Evolutionary conservation across 2,888 invertebrate genomes (phyloP), one percentile per base, ranked within the genome.

Genomic region (Fragum whitleyi): DNA sequence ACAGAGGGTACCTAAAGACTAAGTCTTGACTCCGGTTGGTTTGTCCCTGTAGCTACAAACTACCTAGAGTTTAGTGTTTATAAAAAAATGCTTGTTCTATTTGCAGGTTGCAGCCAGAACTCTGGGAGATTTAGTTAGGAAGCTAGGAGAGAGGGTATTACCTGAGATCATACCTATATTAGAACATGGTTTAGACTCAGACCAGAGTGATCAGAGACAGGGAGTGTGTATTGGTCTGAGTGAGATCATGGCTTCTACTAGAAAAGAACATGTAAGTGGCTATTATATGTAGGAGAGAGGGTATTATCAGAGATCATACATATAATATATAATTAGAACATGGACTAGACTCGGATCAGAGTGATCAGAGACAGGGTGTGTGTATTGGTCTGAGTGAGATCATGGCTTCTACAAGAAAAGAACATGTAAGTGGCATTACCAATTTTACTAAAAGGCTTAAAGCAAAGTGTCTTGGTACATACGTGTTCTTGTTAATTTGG

Each of bases 311-410:
- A 99, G 95, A 99, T 99, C 81, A 98, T 99, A 92, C 99, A 99
- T 0, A 99, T 99, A 92, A 39, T 14, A 39, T 39, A 39, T 9
- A 39, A 14, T 95, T 99, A 87, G 99, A 99, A 94, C 95, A 96
- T 86, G 99, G 99, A 1, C 95, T 99, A 86, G 96, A 97, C 90
- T 98, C 98, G 0, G 97, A 97, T 65, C 96, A 97, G 87, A 95
- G 98, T 0, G 99, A 99, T 95, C 98, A 99, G 95, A 95, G 99
- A 21, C 98, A 99, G 94, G 99, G 99, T 86, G 99, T 99, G 11
- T 99, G 99, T 94, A 98, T 99, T 93, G 99, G 98, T 0, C 95
- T 99, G 42, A 97, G 98, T 0, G 99, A 99, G 95, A 99, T 99
- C 91, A 98, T 99, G 96, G 96, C 97, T 6, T 98, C 98, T 69